Base-by-base conservation (phyloP, 2,888 invertebrate species). In the Melinaea menophilus region DNA sequence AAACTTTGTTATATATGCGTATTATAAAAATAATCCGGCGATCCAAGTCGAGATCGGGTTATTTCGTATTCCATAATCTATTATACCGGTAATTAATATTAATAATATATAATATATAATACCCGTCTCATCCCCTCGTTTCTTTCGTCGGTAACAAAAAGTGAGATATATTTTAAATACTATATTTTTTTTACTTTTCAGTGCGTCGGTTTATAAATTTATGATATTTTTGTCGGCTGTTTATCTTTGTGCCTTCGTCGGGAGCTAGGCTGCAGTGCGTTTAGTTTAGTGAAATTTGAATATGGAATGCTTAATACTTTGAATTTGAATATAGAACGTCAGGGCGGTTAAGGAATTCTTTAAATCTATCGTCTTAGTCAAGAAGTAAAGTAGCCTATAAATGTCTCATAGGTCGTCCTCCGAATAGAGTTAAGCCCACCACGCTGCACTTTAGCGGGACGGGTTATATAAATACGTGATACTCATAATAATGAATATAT, bases 131-230 rank as follows among this genome's bases (percentile, higher is more conserved):
- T 35, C 41, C 47, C 33, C 11, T 12, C 7, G 7, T 31, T 9
- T 51, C 51, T 11, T 3, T 41, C 56, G 61, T 54, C 71, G 68
- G 73, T 73, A 71, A 75, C 75, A 83, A 86, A 85, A 86, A 86
- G 85, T 85, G 82, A 84, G 82, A 84, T 85, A 86, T 85, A 85
- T 79, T 82, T 85, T 86, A 86, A 85, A 85, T 83, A 82, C 72
- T 83, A 72, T 78, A 84, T 84, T 84, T 84, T 86, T 84, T 87
- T 82, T 84, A 85, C 77, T 82, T 86, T 85, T 84, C 83, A 84
- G 79, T 82, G 81, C 79, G 77, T 72, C 70, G 56, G 67, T 67
- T 64, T 67, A 73, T 82, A 74, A 84, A 86, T 88, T 89, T 89
- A 88, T 84, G 82, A 82, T 79, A 81, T 82, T 79, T 78, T 79